These are phyloP conservation scores for Aplodontia rufa DNA, from an alignment of 2,113 vertebrate genomes.

Conservation along the genomic window DNA sequence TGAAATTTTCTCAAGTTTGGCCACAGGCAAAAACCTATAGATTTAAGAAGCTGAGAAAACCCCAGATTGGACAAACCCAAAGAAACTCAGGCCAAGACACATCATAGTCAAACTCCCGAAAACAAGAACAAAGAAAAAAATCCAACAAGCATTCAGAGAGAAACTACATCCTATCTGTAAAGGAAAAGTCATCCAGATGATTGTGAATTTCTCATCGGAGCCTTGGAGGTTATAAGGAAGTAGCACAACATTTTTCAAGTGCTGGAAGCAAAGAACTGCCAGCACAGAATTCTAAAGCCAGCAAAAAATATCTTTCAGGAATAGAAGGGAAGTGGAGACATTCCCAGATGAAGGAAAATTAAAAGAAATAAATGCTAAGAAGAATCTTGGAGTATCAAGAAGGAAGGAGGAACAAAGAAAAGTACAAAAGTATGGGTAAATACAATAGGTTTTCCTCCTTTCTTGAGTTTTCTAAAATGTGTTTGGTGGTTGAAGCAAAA, in stretches of 20 bases:
- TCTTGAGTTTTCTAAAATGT: conserved; percentile 34
- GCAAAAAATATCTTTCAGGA: conserved; percentile 23
- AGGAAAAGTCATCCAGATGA: neutral
- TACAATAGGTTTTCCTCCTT: conserved; percentile 15
- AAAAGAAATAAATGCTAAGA: conserved; percentile 35
- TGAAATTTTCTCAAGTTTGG: neutral
- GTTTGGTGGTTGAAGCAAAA: conserved; percentile 14
- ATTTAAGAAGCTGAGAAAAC: neutral
- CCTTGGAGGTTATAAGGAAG: neutral
- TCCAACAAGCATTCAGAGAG: neutral
- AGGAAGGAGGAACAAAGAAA: conserved; percentile 53
- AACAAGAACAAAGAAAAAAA: neutral
- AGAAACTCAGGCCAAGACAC: neutral
- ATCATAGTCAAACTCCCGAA: neutral
- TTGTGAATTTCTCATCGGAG: neutral
- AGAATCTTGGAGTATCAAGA: neutral
- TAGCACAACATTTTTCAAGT: neutral
- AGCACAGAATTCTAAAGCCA: neutral
- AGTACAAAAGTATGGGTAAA: neutral
- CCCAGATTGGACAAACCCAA: neutral
- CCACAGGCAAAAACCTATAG: neutral
- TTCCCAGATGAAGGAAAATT: conserved; percentile 36
- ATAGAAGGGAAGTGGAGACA: conserved; percentile 20
- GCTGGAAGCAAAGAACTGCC: neutral
- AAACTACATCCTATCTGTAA: conserved; percentile 23